Evolutionary conservation across 2,113 vertebrate species (phyloP), one percentile per base, ranked within the genome.

Genomic region (Vidua chalybeata): DNA sequence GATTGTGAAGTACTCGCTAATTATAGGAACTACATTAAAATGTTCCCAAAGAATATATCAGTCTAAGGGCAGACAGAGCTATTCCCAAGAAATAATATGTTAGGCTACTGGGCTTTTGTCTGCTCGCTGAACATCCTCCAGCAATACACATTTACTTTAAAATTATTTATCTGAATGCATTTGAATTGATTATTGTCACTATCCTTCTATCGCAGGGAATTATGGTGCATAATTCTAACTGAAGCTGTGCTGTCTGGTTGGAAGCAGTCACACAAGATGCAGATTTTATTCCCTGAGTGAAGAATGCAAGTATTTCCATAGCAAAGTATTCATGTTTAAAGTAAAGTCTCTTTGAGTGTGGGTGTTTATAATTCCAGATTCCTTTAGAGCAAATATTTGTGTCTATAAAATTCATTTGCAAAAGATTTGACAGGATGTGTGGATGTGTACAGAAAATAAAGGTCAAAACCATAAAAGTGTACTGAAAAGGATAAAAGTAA

Each of bases 241-340:
- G 58, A 73, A 35, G 46, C 46, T 90, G 45, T 43, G 49, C 49
- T 85, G 71, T 55, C 72, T 73, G 61, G 28, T 69, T 83, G 81
- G 87, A 87, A 93, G 46, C 1, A 0, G 66, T 68, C 86, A 76
- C 79, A 88, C 69, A 81, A 95, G 49, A 92, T 86, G 69, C 66
- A 84, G 52, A 91, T 94, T 93, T 94, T 88, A 91, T 86, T 94
- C 76, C 79, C 64, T 10, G 24, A 73, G 39, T 94, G 83, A 76
- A 87, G 82, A 93, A 96, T 81, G 68, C 49, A 94, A 97, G 75
- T n/a, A 94, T 90, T 96, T 94, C 90, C 94, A 93, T 71, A 62
- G 88, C 76, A 91, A 94, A 96, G 30, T 35, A 39, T 56, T 92
- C n/a, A 58, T 89, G 76, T 92, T 96, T 92, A 89, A 96, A 96